These are phyloP conservation scores for Rallus limicola DNA, from an alignment of 2,113 vertebrate species.

Conservation along the genomic window DNA sequence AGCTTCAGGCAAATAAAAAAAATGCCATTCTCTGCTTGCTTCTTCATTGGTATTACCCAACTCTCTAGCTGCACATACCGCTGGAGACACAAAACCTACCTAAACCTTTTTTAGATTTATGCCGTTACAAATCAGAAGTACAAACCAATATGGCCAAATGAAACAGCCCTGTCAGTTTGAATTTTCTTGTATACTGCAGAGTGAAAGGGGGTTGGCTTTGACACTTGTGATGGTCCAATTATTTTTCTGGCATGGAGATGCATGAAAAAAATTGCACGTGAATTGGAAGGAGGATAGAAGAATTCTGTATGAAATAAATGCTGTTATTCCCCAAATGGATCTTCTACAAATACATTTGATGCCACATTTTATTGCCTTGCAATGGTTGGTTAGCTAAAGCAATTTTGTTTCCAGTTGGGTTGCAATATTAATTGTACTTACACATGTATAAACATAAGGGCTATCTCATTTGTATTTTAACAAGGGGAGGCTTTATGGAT, in stretches of 20 bases:
- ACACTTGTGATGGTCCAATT: conserved; percentile 47
- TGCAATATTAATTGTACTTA: conserved; percentile 75
- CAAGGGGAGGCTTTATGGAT: conserved; percentile 42
- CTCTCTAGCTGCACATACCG: neutral
- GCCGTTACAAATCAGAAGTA: conserved; percentile 39
- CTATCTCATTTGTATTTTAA: conserved; percentile 69
- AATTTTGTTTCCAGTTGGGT: conserved; percentile 74
- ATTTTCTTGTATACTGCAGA: neutral
- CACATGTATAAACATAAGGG: conserved; percentile 74
- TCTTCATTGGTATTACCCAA: neutral
- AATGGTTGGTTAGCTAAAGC: conserved; percentile 79
- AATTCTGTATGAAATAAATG: conserved; percentile 66
- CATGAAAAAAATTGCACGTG: neutral
- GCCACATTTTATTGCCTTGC: conserved; percentile 71
- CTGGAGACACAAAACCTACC: conserved; percentile 15
- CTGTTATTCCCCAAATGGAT: conserved; percentile 69
- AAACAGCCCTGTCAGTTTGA: conserved; percentile 2
- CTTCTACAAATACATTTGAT: conserved; percentile 73
- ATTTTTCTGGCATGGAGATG: conserved; percentile 41
- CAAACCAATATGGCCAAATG: conserved; percentile 60
- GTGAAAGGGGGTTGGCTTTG: neutral
- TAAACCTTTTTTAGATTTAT: conserved; percentile 65
- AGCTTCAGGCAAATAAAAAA: neutral
- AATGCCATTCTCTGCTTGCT: neutral
- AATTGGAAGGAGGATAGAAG: conserved; percentile 25